Conservation (phyloP, 2,888 invertebrate genomes). For the Rotaria socialis region DNA sequence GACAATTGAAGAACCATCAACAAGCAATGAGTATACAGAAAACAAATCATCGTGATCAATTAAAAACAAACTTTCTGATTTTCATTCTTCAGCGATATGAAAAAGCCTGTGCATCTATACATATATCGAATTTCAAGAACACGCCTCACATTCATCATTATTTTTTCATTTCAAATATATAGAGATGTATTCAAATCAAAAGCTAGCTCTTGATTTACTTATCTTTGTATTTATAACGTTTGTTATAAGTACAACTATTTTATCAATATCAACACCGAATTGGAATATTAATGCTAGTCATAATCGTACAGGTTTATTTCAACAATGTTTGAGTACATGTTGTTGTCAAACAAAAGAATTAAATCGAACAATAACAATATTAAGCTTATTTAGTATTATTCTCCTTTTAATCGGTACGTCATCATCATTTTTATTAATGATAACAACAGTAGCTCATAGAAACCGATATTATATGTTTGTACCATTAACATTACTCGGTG, state of each 20-base stretch:
- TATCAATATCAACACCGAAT: neutral
- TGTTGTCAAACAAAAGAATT: neutral
- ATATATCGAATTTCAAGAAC: neutral
- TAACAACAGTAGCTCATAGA: neutral
- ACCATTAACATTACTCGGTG: neutral
- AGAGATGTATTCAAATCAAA: neutral
- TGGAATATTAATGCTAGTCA: neutral
- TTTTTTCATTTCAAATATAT: neutral
- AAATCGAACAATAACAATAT: slow-evolving; percentile 1
- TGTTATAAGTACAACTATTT: neutral
- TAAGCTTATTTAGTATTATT: neutral
- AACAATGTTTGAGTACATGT: neutral
- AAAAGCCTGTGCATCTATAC: neutral
- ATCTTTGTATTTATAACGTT: neutral
- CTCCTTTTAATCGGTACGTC: neutral
- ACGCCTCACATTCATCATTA: neutral
- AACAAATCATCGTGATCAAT: slow-evolving; percentile 1
- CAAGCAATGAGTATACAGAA: neutral
- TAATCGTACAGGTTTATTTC: slow-evolving; percentile 19
- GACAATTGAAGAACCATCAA: neutral
- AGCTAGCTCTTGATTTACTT: neutral
- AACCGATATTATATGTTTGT: slow-evolving; percentile 3
- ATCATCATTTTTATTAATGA: neutral
- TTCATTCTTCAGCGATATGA: neutral
- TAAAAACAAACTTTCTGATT: neutral